phyloP scores from a whole-genome alignment of 2,113 vertebrate species.

The Bungarus multicinctus region DNA sequence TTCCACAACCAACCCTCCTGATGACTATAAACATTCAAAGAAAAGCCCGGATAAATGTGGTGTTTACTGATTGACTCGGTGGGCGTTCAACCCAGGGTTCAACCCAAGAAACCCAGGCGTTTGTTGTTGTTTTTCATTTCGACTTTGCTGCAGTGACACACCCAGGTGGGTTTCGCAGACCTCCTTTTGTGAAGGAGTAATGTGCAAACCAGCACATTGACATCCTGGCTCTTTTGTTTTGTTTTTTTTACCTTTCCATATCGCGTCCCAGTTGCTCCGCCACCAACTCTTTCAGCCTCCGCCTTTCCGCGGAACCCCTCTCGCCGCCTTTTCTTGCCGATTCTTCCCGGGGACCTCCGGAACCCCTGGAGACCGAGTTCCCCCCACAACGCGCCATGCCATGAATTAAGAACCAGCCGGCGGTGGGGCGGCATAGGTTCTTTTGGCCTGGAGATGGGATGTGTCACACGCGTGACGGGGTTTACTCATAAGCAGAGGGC shows the following conservation, averaged over 20 bases:
- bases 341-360: constrained; percentile 20
- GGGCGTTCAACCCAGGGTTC: too few relatives aligned
- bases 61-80: too few relatives aligned
- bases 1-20: background rate
- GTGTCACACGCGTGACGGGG: background rate
- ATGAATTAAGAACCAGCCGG: background rate
- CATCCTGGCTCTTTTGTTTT: background rate
- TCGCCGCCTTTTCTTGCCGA: constrained; percentile 19
- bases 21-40: background rate
- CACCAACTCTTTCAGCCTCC: constrained; percentile 63
- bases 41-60: background rate
- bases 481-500: background rate
- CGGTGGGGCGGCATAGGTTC: background rate
- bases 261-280: constrained; percentile 70
- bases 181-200: background rate
- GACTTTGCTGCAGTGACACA: background rate
- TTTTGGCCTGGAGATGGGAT: background rate
- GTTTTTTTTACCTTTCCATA: constrained; percentile 66
- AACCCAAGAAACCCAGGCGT: too few relatives aligned
- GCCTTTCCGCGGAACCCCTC: constrained; percentile 58
- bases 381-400: constrained; percentile 57
- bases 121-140: too few relatives aligned
- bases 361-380: background rate
- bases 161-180: background rate
- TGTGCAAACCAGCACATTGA: background rate